These are phyloP conservation scores for Spinus olivaceus DNA, from an alignment of 2,797 vertebrate species.

Conservation along the genomic window DNA sequence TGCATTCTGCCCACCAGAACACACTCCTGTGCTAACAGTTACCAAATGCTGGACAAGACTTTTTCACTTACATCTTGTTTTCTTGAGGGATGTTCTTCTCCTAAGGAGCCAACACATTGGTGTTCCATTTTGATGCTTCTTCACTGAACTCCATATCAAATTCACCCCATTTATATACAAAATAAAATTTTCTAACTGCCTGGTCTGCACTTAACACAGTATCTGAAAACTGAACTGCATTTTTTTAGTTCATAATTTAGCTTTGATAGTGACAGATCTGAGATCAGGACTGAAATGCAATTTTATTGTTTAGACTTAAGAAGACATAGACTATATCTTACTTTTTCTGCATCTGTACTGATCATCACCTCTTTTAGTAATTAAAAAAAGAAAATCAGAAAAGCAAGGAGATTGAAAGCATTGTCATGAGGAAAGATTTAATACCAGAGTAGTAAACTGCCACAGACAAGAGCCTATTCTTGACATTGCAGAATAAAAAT, in stretches of 20 bases:
- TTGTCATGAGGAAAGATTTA: background rate
- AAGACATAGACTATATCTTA: background rate
- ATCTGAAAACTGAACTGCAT: background rate
- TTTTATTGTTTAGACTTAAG: constrained; percentile 2
- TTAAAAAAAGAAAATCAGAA: background rate
- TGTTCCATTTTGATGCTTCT: background rate
- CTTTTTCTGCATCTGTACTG: background rate
- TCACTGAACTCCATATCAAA: background rate
- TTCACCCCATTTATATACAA: background rate
- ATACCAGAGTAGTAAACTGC: background rate
- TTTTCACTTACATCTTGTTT: background rate
- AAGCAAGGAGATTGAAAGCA: background rate
- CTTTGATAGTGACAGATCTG: background rate
- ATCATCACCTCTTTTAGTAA: background rate
- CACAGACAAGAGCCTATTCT: background rate
- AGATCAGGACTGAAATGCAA: background rate
- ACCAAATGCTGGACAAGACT: background rate
- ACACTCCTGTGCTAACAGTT: background rate
- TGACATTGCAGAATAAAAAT: background rate
- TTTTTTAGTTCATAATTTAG: constrained; percentile 9
- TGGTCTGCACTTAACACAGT: background rate
- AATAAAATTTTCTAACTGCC: background rate
- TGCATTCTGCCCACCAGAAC: background rate
- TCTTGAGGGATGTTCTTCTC: background rate
- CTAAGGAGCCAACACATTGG: background rate